Evolutionary conservation across 2,888 invertebrate genomes (phyloP).

Genomic region (Macroteleia sp.): DNA sequence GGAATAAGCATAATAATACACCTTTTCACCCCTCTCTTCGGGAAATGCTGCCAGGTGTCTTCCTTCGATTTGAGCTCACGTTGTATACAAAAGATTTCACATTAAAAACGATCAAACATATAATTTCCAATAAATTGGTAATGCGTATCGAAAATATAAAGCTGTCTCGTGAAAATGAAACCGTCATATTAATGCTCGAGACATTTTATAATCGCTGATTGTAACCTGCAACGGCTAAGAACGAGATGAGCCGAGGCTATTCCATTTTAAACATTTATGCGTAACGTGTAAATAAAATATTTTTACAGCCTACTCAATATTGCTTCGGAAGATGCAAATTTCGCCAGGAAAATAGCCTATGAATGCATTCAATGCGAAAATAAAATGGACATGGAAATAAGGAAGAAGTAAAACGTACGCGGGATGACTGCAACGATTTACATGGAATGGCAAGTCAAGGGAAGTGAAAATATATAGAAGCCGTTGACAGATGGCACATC

Average conservation of each 20-base stretch:
- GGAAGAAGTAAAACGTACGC: conserved; percentile 54
- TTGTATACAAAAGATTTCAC: conserved; percentile 28
- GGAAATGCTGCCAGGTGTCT: conserved; percentile 61
- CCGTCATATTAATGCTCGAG: conserved; percentile 22
- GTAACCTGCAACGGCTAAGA: neutral
- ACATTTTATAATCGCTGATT: neutral
- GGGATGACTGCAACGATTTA: conserved; percentile 45
- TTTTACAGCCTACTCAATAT: conserved; percentile 27
- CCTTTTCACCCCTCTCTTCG: conserved; percentile 39
- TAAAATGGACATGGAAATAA: conserved; percentile 49
- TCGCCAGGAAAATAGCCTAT: conserved; percentile 17
- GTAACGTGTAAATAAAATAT: conserved; percentile 24
- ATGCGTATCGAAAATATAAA: conserved; percentile 5
- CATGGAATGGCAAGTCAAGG: conserved; percentile 39
- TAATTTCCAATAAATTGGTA: conserved; percentile 27
- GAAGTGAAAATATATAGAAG: conserved; percentile 53
- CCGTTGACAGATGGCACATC: conserved; percentile 61
- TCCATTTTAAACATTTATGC: conserved; percentile 34
- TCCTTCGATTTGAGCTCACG: conserved; percentile 37
- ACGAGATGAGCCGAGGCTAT: neutral
- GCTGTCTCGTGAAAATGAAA: conserved; percentile 44
- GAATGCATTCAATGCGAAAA: conserved; percentile 44
- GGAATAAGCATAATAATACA: conserved; percentile 58
- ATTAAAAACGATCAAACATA: conserved; percentile 21
- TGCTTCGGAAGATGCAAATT: conserved; percentile 41